Conservation (phyloP, 2,797 vertebrate species). For the Ceyx erithaca region DNA sequence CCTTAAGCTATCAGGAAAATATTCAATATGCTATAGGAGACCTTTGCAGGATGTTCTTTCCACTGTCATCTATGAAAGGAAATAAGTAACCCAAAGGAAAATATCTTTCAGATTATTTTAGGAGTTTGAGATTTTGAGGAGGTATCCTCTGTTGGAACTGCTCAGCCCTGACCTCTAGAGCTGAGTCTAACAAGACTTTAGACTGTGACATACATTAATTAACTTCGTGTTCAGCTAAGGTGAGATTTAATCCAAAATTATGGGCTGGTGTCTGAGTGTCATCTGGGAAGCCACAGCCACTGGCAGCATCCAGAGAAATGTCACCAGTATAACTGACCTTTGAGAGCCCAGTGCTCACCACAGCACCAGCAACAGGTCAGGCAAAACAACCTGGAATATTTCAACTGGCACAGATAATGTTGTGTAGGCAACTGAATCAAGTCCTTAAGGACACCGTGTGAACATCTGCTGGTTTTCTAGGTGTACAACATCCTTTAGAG, state of each 20-base stretch:
- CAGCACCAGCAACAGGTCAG: neutral
- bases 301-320: rapidly evolving
- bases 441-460: neutral
- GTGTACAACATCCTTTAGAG: rapidly evolving
- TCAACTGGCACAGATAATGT: neutral
- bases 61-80: neutral
- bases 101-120: neutral
- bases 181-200: neutral
- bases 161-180: neutral
- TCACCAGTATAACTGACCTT: neutral
- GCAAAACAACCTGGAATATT: neutral
- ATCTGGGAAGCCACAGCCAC: neutral
- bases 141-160: neutral
- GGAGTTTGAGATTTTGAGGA: neutral
- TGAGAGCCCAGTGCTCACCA: neutral
- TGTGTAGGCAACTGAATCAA: neutral
- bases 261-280: rapidly evolving
- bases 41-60: neutral
- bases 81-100: neutral
- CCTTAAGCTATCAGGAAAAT: neutral
- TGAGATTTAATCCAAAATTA: neutral
- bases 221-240: neutral
- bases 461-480: neutral
- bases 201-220: neutral
- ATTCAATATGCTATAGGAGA: neutral